These are phyloP conservation scores for Corvus hawaiiensis DNA, from an alignment of 2,113 vertebrate species.

Conservation along the genomic window DNA sequence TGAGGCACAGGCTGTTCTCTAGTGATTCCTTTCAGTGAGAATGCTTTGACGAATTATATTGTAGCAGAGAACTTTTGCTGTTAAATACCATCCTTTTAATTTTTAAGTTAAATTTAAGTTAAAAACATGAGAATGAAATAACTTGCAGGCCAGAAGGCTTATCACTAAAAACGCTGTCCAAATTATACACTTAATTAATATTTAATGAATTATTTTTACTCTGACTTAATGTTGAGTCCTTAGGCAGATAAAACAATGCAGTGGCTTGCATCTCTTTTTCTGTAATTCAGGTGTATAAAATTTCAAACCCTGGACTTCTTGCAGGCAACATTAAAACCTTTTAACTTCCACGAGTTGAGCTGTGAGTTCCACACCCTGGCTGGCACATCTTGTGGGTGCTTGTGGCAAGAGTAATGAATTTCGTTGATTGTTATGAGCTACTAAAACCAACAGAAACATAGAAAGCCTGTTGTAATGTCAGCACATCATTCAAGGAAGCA, in stretches of 20 bases:
- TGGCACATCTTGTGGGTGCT: constrained; percentile 30
- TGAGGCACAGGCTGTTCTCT: not conserved
- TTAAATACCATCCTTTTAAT: constrained; percentile 4
- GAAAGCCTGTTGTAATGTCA: constrained; percentile 52
- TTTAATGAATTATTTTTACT: constrained; percentile 63
- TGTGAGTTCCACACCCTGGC: not conserved
- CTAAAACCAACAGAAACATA: constrained; percentile 47
- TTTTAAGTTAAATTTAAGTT: not conserved
- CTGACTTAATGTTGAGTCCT: constrained; percentile 36
- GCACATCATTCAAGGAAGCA: constrained; percentile 32
- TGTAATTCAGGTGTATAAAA: not conserved
- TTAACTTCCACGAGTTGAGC: not conserved
- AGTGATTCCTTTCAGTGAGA: not conserved
- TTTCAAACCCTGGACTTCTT: constrained; percentile 46
- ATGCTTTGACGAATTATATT: not conserved
- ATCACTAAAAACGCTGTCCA: constrained; percentile 44
- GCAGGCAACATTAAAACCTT: constrained; percentile 26
- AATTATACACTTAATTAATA: constrained; percentile 54
- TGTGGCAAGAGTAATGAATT: constrained; percentile 46
- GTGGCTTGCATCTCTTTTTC: not conserved
- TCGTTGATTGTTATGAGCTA: constrained; percentile 39
- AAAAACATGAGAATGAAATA: constrained; percentile 20
- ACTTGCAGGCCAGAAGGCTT: constrained; percentile 38
- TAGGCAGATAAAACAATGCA: constrained; percentile 39
- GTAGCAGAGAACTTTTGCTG: constrained; percentile 12